A percentile compares a stretch with the other conserved stretches of the same genome.
These are phyloP conservation scores for Alcis repandata DNA, from an alignment of 2,888 invertebrate genomes.

Conservation along the genomic window DNA sequence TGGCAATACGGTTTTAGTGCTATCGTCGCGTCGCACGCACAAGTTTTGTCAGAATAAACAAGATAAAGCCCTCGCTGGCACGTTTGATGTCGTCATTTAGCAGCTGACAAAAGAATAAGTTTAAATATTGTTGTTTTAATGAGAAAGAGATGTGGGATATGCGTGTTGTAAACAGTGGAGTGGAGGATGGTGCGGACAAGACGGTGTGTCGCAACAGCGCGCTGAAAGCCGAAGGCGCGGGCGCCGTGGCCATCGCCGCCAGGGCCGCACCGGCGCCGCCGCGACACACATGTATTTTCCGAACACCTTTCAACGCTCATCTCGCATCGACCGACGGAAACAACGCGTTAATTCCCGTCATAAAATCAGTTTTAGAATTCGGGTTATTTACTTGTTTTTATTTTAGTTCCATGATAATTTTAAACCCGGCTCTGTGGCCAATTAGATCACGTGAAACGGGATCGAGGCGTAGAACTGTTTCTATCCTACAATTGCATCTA, in stretches of 20 bases:
- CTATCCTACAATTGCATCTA: conserved; percentile 30
- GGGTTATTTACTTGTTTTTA: conserved; percentile 86
- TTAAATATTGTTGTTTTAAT: conserved; percentile 27
- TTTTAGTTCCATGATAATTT: conserved; percentile 85
- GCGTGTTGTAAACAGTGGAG: conserved; percentile 40
- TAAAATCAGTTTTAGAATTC: conserved; percentile 87
- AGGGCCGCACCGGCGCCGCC: conserved; percentile 52
- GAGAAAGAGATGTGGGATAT: conserved; percentile 31
- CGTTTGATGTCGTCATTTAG: conserved; percentile 28
- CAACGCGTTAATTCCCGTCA: conserved; percentile 87
- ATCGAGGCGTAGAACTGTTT: conserved; percentile 50
- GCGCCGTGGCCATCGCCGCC: conserved; percentile 35
- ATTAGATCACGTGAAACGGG: conserved; percentile 80
- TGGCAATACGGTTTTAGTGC: conserved; percentile 9
- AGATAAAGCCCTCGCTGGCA: conserved; percentile 24
- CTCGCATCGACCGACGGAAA: conserved; percentile 86
- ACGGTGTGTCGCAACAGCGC: conserved; percentile 71
- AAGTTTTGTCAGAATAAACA: conserved; percentile 25
- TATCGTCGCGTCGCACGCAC: conserved; percentile 17
- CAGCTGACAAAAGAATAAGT: conserved; percentile 34
- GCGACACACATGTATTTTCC: conserved; percentile 78
- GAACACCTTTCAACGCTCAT: conserved; percentile 85
- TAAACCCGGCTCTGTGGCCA: conserved; percentile 80
- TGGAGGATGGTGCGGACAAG: conserved; percentile 43
- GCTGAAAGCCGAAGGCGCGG: conserved; percentile 60